Evolutionary conservation across 2,797 vertebrate species (phyloP).

Genomic region (Xenentodon cancila): DNA sequence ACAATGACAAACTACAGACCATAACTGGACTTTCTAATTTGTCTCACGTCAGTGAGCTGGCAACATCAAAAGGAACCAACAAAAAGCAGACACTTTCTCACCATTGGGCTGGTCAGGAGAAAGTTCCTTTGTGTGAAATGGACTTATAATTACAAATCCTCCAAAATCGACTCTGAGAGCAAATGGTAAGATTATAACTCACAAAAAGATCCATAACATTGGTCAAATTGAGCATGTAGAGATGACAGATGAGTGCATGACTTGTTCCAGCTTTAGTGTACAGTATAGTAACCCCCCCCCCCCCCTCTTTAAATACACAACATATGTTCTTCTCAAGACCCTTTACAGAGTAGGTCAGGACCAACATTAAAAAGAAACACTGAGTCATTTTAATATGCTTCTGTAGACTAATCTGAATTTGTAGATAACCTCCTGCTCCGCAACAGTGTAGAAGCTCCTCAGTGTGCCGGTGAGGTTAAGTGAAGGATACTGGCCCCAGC

Average conservation of each 20-base stretch:
- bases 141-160: constrained; percentile 77
- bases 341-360: background rate
- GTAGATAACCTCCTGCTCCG: constrained; percentile 10
- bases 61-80: constrained; percentile 55
- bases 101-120: constrained; percentile 59
- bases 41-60: constrained; percentile 59
- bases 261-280: too few species aligned
- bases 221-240: too few species aligned
- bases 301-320: background rate
- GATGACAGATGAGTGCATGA: too few species aligned
- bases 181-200: constrained; percentile 52
- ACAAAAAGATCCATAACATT: constrained; percentile 10
- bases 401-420: constrained; percentile 25
- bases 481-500: constrained; percentile 60
- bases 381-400: background rate
- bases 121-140: constrained; percentile 84
- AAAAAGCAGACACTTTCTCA: constrained; percentile 68
- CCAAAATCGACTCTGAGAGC: constrained; percentile 65
- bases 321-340: background rate
- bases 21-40: constrained; percentile 50
- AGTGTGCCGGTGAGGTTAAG: constrained; percentile 58
- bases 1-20: constrained; percentile 62
- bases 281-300: constrained; percentile 15
- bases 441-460: constrained; percentile 22
- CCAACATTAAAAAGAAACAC: background rate